A percentile compares a stretch with the other conserved stretches of the same genome.
Conservation (phyloP, 2,888 invertebrate genomes). For the Phyllotreta striolata region DNA sequence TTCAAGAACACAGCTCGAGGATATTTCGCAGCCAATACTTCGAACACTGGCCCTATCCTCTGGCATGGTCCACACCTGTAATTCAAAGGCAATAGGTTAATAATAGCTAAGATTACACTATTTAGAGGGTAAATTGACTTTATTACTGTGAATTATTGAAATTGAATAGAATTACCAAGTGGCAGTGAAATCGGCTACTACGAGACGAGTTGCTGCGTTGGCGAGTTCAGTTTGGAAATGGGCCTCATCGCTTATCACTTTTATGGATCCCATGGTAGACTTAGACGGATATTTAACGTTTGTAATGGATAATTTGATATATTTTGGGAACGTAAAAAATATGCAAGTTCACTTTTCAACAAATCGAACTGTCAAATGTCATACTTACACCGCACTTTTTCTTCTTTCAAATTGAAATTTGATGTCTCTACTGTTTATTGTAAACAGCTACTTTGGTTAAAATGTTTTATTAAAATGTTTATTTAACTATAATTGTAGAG, state of each 20-base stretch:
- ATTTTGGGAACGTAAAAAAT: conserved; percentile 1
- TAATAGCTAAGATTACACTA: background rate
- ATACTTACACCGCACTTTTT: conserved; percentile 1
- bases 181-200: conserved; percentile 95
- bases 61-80: conserved; percentile 97
- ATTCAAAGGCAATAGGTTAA: conserved; percentile 18
- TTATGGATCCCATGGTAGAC: conserved; percentile 61
- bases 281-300: background rate
- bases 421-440: too few relatives aligned
- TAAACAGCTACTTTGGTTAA: too few relatives aligned
- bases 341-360: conserved; percentile 24
- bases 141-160: conserved; percentile 26
- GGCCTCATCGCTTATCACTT: conserved; percentile 75
- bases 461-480: too few relatives aligned
- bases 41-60: conserved; percentile 91
- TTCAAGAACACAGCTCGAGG: conserved; percentile 90
- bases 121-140: conserved; percentile 14
- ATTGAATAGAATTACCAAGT: conserved; percentile 74
- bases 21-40: conserved; percentile 86
- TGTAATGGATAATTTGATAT: background rate
- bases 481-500: too few relatives aligned
- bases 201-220: conserved; percentile 86
- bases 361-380: conserved; percentile 7
- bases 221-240: conserved; percentile 87
- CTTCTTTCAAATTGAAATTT: background rate